Evolutionary conservation across 2,888 invertebrate species (phyloP).

Genomic region (Escarpia spicata): DNA sequence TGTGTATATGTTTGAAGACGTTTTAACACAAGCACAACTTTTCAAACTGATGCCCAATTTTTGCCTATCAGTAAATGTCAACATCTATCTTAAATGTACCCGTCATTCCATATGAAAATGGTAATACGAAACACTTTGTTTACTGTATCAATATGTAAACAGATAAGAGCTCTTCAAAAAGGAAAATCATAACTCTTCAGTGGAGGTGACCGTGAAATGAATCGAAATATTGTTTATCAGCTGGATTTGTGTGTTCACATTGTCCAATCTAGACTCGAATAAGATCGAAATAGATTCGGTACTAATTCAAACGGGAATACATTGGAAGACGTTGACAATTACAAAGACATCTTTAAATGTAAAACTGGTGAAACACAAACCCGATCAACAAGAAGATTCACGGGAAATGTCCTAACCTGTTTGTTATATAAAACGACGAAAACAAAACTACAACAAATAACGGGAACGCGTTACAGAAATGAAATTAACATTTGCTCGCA

Average conservation of each 20-base stretch:
- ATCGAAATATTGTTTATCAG: background rate
- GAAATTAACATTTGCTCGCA: background rate
- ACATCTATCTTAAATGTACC: background rate
- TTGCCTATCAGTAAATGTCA: background rate
- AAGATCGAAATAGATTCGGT: background rate
- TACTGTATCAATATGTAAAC: background rate
- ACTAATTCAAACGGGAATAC: background rate
- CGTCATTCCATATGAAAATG: background rate
- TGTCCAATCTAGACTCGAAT: background rate
- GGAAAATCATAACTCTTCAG: background rate
- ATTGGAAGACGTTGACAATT: background rate
- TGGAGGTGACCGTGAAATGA: background rate
- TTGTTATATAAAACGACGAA: background rate
- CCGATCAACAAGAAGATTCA: background rate
- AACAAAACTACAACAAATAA: background rate
- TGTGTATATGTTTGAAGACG: no score
- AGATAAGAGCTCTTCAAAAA: background rate
- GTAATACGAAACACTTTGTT: background rate
- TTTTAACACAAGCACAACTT: no score
- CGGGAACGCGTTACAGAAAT: background rate
- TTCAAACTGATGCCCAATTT: no score
- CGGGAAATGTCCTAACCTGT: background rate
- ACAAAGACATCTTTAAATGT: background rate
- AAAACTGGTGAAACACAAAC: background rate
- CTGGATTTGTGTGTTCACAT: background rate